Conservation (phyloP, 2,888 invertebrate species). For the Mesopsocus fuscifrons region DNA sequence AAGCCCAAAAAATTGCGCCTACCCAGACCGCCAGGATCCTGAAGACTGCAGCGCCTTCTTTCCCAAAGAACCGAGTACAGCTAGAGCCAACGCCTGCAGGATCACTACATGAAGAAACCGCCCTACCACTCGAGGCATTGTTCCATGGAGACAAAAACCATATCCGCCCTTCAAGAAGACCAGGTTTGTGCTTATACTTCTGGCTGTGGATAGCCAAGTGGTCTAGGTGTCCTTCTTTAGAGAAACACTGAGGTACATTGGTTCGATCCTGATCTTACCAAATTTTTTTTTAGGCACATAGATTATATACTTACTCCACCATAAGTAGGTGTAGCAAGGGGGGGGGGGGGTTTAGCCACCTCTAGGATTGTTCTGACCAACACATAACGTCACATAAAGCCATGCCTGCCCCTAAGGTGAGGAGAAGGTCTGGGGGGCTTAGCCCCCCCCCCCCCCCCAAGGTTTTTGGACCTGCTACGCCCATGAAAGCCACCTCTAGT, state of each 20-base stretch:
- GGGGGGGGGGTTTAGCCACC: too few species aligned
- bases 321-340: too few species aligned
- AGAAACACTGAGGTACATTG: too few species aligned
- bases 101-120: slow-evolving; percentile 32
- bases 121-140: slow-evolving; percentile 32
- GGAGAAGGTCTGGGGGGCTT: too few species aligned
- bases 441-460: too few species aligned
- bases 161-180: slow-evolving; percentile 32
- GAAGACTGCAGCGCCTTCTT: slow-evolving; percentile 49
- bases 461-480: too few species aligned
- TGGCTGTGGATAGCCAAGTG: slow-evolving; percentile 22
- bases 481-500: too few species aligned
- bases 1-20: slow-evolving; percentile 41
- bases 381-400: too few species aligned
- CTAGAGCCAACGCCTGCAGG: slow-evolving; percentile 43
- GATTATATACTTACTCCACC: too few species aligned
- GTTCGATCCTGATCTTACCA: background rate
- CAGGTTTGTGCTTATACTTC: slow-evolving; percentile 26
- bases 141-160: slow-evolving; percentile 24
- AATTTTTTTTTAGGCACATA: background rate
- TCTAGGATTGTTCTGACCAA: too few species aligned
- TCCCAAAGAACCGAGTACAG: slow-evolving; percentile 28
- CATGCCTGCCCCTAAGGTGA: too few species aligned
- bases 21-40: slow-evolving; percentile 46
- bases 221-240: background rate